Conservation (phyloP, 2,113 vertebrate species). For the Cephalopholis sonnerati region DNA sequence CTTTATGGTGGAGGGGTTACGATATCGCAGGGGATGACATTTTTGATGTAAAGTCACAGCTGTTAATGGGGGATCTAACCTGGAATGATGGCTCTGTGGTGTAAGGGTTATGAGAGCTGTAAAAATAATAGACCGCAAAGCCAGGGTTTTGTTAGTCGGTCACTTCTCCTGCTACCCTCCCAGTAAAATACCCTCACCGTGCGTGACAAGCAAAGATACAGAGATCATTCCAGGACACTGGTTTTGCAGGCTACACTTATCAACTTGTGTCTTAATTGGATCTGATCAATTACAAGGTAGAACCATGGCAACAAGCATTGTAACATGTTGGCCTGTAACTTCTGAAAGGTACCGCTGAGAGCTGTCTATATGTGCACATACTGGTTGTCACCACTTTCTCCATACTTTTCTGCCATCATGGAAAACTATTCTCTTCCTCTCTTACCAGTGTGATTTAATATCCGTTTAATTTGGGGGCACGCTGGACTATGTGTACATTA, state of each 20-base stretch:
- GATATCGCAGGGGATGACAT: slow-evolving; percentile 39
- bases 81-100: slow-evolving; percentile 46
- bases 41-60: slow-evolving; percentile 49
- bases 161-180: slow-evolving; percentile 1
- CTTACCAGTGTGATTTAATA: neutral
- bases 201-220: slow-evolving; percentile 2
- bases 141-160: slow-evolving; percentile 20
- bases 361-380: neutral
- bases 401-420: neutral
- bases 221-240: slow-evolving; percentile 12
- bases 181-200: slow-evolving; percentile 3
- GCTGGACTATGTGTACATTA: neutral
- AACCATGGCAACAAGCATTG: neutral
- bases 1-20: slow-evolving; percentile 52
- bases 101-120: slow-evolving; percentile 52
- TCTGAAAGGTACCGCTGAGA: neutral
- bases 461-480: neutral
- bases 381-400: too few relatives aligned
- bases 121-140: slow-evolving; percentile 55
- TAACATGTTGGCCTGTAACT: neutral
- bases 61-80: slow-evolving; percentile 54
- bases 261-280: neutral
- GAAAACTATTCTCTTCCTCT: neutral
- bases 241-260: neutral
- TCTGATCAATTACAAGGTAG: neutral